Evolutionary conservation across 2,113 vertebrate species (phyloP).

Genomic region (Plotosus lineatus): DNA sequence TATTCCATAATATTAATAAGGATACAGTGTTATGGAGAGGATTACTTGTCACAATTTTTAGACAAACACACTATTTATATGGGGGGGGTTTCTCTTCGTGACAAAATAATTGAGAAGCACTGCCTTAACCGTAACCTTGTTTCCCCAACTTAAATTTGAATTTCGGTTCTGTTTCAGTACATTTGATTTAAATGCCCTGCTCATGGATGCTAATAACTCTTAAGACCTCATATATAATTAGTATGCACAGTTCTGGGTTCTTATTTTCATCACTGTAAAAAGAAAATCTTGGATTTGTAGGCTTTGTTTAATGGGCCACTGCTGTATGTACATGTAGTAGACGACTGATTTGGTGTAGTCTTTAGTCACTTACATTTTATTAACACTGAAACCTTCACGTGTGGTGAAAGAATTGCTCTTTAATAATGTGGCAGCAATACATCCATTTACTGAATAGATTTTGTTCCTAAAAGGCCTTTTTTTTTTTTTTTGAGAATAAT

Average conservation of each 20-base stretch:
- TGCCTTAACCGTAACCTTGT: neutral
- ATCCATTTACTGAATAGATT: neutral
- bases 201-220: neutral
- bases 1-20: too few species aligned
- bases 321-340: neutral
- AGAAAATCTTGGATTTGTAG: neutral
- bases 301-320: neutral
- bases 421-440: conserved; percentile 1
- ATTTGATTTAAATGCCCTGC: neutral
- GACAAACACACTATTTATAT: too few species aligned
- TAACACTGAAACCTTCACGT: neutral
- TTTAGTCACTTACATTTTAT: neutral
- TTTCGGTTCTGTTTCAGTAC: neutral
- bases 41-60: too few species aligned
- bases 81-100: too few species aligned
- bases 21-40: too few species aligned
- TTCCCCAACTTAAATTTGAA: neutral
- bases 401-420: neutral
- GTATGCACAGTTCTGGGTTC: neutral
- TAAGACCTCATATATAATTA: neutral
- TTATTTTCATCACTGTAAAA: neutral
- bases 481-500: neutral
- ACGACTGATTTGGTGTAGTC: neutral
- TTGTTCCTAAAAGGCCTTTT: neutral
- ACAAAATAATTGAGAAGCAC: neutral